Percentiles rank a stretch among this genome's conserved stretches.
These are phyloP conservation scores for Microchrysa polita DNA, from an alignment of 2,888 invertebrate species.

Conservation along the genomic window DNA sequence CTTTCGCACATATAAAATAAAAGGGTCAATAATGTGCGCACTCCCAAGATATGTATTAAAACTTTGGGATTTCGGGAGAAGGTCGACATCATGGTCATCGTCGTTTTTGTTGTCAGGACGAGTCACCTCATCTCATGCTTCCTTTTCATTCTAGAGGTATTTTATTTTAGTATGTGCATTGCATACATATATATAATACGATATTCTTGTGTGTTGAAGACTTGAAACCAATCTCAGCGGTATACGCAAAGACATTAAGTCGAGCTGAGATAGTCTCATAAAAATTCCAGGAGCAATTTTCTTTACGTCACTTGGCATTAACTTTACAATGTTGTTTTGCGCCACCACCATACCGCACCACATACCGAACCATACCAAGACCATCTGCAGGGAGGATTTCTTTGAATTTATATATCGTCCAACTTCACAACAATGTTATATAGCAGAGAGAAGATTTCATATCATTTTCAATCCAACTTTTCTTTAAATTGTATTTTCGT, in stretches of 20 bases:
- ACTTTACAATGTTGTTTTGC: conserved; percentile 46
- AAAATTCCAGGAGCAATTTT: conserved; percentile 49
- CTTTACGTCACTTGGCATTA: conserved; percentile 47
- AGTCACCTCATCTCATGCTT: conserved; percentile 9
- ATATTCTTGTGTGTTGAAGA: conserved; percentile 38
- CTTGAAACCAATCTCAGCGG: conserved; percentile 45
- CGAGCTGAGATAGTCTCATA: conserved; percentile 47
- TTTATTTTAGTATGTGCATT: conserved; percentile 35
- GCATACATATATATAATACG: neutral
- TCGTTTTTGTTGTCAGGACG: neutral
- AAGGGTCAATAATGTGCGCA: conserved; percentile 19
- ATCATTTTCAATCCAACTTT: too few species aligned
- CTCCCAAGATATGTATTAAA: conserved; percentile 38
- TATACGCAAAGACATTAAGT: conserved; percentile 44
- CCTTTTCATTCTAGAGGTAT: conserved; percentile 13
- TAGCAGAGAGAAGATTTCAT: too few species aligned
- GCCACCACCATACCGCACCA: too few species aligned
- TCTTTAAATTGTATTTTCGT: too few species aligned
- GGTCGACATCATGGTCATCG: neutral
- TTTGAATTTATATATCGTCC: too few species aligned
- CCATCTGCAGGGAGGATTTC: neutral
- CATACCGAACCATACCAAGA: too few species aligned
- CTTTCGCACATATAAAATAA: conserved; percentile 16
- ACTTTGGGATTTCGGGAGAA: conserved; percentile 14
- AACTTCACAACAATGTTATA: too few species aligned